Conservation (phyloP, 1,140 invertebrate genomes). For the Camponotus vicinus region DNA sequence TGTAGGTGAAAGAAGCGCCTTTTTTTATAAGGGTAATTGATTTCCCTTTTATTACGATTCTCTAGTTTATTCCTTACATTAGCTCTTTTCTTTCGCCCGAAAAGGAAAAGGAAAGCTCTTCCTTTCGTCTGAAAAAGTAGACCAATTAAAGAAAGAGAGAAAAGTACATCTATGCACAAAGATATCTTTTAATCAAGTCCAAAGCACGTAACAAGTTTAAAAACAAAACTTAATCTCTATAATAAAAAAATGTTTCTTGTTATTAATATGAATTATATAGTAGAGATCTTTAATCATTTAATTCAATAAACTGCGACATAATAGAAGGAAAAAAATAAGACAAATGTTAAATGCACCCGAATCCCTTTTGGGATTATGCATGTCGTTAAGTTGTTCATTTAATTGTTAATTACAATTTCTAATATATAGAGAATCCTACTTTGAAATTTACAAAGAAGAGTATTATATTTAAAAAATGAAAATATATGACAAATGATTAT, state of each 20-base stretch:
- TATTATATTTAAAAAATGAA: too few species aligned
- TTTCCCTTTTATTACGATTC: background rate
- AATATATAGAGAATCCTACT: too few species aligned
- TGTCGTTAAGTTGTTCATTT: background rate
- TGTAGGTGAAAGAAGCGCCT: too few species aligned
- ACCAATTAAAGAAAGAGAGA: background rate
- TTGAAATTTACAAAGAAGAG: too few species aligned
- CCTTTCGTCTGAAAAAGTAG: too few species aligned
- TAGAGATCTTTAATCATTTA: background rate
- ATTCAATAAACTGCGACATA: background rate
- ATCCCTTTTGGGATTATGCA: background rate
- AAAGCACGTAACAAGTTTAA: background rate
- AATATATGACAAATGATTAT: too few species aligned
- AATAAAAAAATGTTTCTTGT: background rate
- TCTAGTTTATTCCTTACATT: background rate
- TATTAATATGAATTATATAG: background rate
- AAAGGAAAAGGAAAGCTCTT: too few species aligned
- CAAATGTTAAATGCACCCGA: background rate
- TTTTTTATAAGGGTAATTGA: background rate
- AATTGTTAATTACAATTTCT: too few species aligned
- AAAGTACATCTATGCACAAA: too few species aligned
- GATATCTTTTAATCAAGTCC: background rate
- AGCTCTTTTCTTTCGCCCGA: background rate
- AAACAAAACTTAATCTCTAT: background rate
- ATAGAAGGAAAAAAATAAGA: background rate